Evolutionary conservation across 2,888 invertebrate genomes (phyloP), one percentile per base, ranked within the genome.

Genomic region (Eurytoma adleriae): DNA sequence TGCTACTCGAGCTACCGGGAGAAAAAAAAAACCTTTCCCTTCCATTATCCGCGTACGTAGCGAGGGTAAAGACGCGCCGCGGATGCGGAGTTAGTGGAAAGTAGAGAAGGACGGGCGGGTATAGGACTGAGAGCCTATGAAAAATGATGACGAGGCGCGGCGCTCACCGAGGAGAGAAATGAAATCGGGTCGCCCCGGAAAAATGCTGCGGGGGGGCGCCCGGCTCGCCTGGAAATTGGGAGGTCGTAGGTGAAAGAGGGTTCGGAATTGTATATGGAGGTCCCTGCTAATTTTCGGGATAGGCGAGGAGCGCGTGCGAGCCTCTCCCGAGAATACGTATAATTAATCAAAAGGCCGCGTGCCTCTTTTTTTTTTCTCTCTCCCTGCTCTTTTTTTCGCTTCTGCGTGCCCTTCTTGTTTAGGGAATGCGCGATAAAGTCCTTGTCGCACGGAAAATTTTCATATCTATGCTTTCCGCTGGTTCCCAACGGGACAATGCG

Each of bases 61-160:
- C 64, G 83, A 85, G 85, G 85, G 48, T 18, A 56, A 24, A 56
- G 67, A 48, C 54, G 73, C 62, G 40, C 30, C 73, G 56, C 40
- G 74, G 57, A 79, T 79, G 56, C 27, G 18, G 73, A 72, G 68
- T 40, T 66, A 73, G 77, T 74, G 70, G 67, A 79, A 69, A 57
- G 48, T 64, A 61, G 73, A 61, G 73, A 52, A 71, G 74, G 24
- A 27, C 67, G 75, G 30, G 27, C 12, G 76, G 48, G 71, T 59
- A 14, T 54, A 75, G 78, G 24, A 64, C 30, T 2, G 67, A 20
- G 70, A 73, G 68, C 67, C 88, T 88, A 89, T 90, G 90, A 90
- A 90, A 90, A 90, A 90, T 89, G 90, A 90, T 90, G 89, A 90
- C 90, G 89, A 85, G 86, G 89, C 88, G 85, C 83, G 87, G 48